Evolutionary conservation across 2,113 vertebrate species (phyloP), one percentile per base, ranked within the genome.

Genomic region (Morone chrysops): DNA sequence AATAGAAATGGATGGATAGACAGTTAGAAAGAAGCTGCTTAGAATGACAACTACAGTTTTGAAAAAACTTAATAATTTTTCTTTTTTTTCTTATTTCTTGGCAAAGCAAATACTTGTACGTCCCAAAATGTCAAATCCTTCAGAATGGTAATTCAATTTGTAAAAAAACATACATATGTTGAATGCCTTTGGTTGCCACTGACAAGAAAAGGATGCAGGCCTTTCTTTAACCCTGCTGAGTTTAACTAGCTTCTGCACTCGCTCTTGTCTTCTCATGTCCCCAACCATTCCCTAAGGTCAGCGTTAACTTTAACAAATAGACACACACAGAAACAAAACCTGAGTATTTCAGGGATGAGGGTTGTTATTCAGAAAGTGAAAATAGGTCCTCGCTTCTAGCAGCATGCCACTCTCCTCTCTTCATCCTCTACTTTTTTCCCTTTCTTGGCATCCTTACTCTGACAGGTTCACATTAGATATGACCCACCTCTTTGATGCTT

Each of bases 31-130:
- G 40, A 81, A 12, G 43, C 18, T 67, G 70, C 38, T 25, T 18
- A 61, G 13, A 82, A 78, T 51, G 57, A 65, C 51, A 73, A 59
- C 40, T 76, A 78, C 41, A 8, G 8, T 51, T 61, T 59, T 31
- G 6, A 31, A 48, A 56, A 51, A 12, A 0, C 0, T 1, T 1
- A 17, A 36, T 17, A 16, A 68, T 8, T 18, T 45, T 25, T 22
- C 8, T 45, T 12, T 4, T 47, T 47, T 47, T 47, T 12, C 1
- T 9, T 45, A 5, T 45, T 22, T 10, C 5, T 48, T 25, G 25
- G 25, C 25, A 25, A 25, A 25, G 1, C 25, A 25, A 25, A 25
- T 25, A 25, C 25, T 25, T 25, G 25, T 25, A 25, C 25, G 1
- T 25, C 25, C 25, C 25, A 25, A 25, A 65, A 54, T 11, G 12